Evolutionary conservation across 2,888 invertebrate genomes (phyloP).

Genomic region (Celastrina argiolus): DNA sequence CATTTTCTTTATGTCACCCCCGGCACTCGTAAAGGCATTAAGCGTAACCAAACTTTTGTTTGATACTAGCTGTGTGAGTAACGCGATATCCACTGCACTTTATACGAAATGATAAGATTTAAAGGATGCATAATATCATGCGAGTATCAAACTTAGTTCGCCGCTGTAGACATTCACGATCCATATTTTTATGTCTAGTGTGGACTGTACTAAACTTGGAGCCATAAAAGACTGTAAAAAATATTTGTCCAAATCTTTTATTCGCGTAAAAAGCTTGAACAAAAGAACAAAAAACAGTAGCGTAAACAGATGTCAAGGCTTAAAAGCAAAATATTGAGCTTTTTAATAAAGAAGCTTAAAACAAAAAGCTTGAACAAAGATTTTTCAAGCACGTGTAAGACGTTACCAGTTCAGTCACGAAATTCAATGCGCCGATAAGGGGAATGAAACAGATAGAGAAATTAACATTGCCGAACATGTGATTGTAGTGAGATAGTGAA

Average conservation of each 20-base stretch:
- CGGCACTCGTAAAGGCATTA: slow-evolving; percentile 92
- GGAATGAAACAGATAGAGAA: slow-evolving; percentile 41
- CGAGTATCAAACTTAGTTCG: background rate
- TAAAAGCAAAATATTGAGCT: background rate
- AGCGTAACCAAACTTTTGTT: slow-evolving; percentile 88
- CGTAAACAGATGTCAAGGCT: background rate
- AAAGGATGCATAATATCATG: background rate
- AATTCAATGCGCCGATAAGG: slow-evolving; percentile 40
- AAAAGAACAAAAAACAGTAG: slow-evolving; percentile 8
- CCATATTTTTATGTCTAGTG: too few relatives aligned
- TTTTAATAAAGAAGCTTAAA: slow-evolving; percentile 13
- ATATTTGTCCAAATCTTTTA: too few relatives aligned
- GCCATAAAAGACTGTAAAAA: too few relatives aligned
- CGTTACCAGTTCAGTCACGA: slow-evolving; percentile 51
- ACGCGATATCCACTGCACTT: slow-evolving; percentile 45
- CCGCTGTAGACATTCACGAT: background rate
- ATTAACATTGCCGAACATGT: slow-evolving; percentile 34
- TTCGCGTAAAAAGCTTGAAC: background rate
- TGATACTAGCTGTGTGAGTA: slow-evolving; percentile 71
- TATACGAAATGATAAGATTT: slow-evolving; percentile 29
- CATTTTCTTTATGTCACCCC: slow-evolving; percentile 94
- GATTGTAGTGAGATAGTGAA: background rate
- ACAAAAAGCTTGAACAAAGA: background rate
- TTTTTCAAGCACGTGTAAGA: slow-evolving; percentile 39
- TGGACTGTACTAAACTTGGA: too few relatives aligned